Evolutionary conservation across 2,113 vertebrate species (phyloP), one percentile per base, ranked within the genome.

Genomic region (Recurvirostra avosetta): DNA sequence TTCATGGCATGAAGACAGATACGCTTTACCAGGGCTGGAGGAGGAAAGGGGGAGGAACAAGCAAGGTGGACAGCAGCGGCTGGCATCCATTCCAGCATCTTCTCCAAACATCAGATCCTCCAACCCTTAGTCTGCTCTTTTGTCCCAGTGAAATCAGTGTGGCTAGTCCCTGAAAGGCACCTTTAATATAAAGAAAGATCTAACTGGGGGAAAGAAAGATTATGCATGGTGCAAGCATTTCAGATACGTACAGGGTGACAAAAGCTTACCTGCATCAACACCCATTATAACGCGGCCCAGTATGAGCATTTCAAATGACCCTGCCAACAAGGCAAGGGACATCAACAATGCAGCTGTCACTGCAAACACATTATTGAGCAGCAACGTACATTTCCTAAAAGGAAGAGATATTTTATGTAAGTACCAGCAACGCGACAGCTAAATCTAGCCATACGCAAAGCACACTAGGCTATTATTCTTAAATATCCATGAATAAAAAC

Each of bases 291-390:
- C 81, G 2, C 99, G 98, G 6, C 99, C 99, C 89, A 99, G 66
- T 11, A 99, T 98, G 88, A 99, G 98, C 99, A 99, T 99, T 94
- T 99, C 99, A 74, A 99, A 99, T 1, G 98, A 98, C 22, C 97
- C 98, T 0, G 98, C 98, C 87, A 26, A 92, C 68, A 98, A 97
- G 11, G 99, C 98, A 45, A 99, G 96, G 36, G 99, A 97, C 98
- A 99, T 98, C 88, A 99, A 86, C 88, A 99, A 23, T 0, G 98
- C 98, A 27, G 99, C 98, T 19, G 97, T 49, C 65, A 99, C 53
- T 4, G 99, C 99, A 95, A 99, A 99, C 58, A 94, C 73, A 11
- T 99, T 99, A 90, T 99, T 99, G 85, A 98, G 84, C 90, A 99
- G 96, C 93, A 99, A 68, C 0, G 98, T 99, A 91, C 97, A 95